Conservation (phyloP, 1,140 invertebrate species). For the Arctopsyche grandis region DNA sequence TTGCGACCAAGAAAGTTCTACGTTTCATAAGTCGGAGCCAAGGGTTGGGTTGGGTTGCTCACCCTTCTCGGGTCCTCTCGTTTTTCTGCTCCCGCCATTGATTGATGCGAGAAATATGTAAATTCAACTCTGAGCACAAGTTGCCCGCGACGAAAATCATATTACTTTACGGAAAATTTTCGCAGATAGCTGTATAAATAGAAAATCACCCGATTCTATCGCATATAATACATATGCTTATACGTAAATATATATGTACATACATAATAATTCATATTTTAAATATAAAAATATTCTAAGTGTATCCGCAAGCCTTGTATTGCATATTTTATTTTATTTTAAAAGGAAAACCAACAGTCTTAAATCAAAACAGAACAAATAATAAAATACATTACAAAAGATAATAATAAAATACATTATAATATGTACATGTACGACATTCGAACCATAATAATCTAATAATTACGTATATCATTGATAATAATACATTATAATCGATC, state of each 20-base stretch:
- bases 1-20: not conserved
- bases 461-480: not conserved
- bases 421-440: not conserved
- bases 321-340: not conserved
- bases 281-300: no score
- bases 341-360: no score
- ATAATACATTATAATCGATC: no score
- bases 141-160: conserved; percentile 32
- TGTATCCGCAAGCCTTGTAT: no score
- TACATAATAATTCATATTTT: no score
- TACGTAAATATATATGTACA: no score
- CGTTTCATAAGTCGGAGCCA: not conserved
- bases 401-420: not conserved
- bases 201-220: no score
- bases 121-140: conserved; percentile 31
- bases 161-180: conserved; percentile 30
- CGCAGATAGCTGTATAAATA: conserved; percentile 15
- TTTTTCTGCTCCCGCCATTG: conserved; percentile 28
- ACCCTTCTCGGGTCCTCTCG: not conserved
- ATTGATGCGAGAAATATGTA: conserved; percentile 42
- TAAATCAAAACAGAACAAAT: not conserved
- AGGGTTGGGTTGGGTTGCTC: conserved; percentile 9
- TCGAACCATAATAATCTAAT: not conserved
- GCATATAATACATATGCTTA: no score
- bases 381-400: not conserved